Base-by-base conservation (phyloP, 1,140 invertebrate species). In the Scaptomyza hsui region DNA sequence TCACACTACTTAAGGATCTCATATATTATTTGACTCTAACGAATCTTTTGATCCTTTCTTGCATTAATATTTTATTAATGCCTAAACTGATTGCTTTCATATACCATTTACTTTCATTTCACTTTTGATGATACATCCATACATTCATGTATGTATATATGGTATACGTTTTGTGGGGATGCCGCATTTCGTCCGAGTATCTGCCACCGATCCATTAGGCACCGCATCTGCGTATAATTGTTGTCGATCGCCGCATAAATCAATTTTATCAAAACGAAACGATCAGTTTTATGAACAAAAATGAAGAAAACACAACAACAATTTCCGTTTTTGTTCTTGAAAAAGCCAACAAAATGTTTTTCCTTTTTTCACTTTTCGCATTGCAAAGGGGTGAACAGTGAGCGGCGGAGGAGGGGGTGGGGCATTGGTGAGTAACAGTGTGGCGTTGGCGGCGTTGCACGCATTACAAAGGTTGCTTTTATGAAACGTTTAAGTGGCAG, bases 221-320 rank as follows among this genome's bases (percentile, higher is more conserved):
- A 88, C 82, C 83, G 82, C 82, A 88, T 88, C 82, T 88, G 79
- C 72, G 78, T 88, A 82, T 88, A 88, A 88, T 88, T 88, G 82
- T 86, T 80, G 71, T 67, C 82, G 82, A 86, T 88, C 82, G 82
- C 49, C 82, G 83, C 78, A 88, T 88, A 88, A 88, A 88, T 88
- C 82, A 88, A 88, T 88, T 88, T 88, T 88, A 88, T 88, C 82
- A 86, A 63, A 74, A 69, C 64, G 56, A 67, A 74, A 86, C 78
- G 82, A 88, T 88, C 82, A 88, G 82, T 88, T 88, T 88, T 88
- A 88, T 88, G 82, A 88, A 88, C 55, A 88, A 29, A 29, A 86
- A 86, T 70, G 73, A 75, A 78, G 60, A 69, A 69, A 56, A 61
- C 60, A 63, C 45, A 71, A 68, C 41, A 78, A 69, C 74, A 77